Conservation (phyloP, 2,888 invertebrate genomes). For the Philereme vetulata region DNA sequence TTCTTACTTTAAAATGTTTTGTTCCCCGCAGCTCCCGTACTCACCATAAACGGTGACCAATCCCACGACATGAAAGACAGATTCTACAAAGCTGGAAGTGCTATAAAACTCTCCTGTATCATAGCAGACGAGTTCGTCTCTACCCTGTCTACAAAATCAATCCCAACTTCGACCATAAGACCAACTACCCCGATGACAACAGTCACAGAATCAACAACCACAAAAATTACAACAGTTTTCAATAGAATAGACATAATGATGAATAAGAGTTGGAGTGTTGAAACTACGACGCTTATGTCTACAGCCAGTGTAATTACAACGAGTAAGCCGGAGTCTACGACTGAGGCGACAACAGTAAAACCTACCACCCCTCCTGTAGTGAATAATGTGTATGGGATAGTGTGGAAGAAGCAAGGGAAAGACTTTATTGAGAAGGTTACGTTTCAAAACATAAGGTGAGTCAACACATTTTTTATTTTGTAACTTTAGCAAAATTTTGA, state of each 20-base stretch:
- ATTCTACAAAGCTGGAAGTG: slow-evolving; percentile 89
- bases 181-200: slow-evolving; percentile 62
- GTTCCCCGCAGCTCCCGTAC: slow-evolving; percentile 85
- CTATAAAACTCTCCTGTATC: slow-evolving; percentile 87
- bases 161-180: slow-evolving; percentile 54
- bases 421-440: slow-evolving; percentile 68
- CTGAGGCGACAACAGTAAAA: slow-evolving; percentile 52
- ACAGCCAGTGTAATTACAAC: slow-evolving; percentile 76
- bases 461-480: not conserved
- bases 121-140: slow-evolving; percentile 74
- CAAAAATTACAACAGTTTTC: slow-evolving; percentile 74
- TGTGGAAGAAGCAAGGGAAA: slow-evolving; percentile 79
- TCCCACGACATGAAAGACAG: slow-evolving; percentile 88
- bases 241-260: slow-evolving; percentile 80
- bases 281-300: slow-evolving; percentile 73
- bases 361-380: slow-evolving; percentile 59
- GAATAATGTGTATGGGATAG: slow-evolving; percentile 75
- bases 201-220: slow-evolving; percentile 67
- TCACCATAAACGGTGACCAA: slow-evolving; percentile 88
- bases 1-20: not conserved
- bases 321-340: slow-evolving; percentile 60
- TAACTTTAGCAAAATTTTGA: not conserved
- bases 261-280: slow-evolving; percentile 81
- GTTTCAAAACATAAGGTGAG: slow-evolving; percentile 77
- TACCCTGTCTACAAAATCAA: slow-evolving; percentile 58